These are phyloP conservation scores for Stegostoma tigrinum DNA, from an alignment of 2,113 vertebrate species.

Conservation along the genomic window DNA sequence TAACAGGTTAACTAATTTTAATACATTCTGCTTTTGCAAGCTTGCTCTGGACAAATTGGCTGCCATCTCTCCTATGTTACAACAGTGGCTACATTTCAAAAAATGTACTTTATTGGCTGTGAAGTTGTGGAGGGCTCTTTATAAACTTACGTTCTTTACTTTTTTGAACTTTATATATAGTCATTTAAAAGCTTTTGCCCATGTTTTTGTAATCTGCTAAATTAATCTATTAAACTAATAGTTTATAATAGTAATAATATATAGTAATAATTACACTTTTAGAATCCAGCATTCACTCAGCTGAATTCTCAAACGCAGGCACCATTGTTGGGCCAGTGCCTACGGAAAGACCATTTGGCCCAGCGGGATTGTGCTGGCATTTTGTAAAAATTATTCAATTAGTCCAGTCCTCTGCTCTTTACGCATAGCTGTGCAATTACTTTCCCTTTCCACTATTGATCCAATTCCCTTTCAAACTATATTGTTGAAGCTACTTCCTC, in stretches of 20 bases:
- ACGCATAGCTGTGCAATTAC: neutral
- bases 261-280: neutral
- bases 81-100: neutral
- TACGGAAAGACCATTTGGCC: neutral
- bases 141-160: neutral
- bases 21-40: neutral
- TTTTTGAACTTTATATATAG: neutral
- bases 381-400: neutral
- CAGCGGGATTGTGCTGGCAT: neutral
- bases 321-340: neutral
- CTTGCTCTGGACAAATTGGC: neutral
- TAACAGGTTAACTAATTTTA: neutral
- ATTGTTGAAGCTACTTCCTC: neutral
- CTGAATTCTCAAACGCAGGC: neutral
- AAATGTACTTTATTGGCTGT: neutral
- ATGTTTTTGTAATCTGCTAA: neutral
- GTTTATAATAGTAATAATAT: too few species aligned
- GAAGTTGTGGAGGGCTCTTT: neutral
- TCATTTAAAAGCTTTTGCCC: neutral
- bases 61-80: neutral
- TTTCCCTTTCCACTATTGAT: neutral
- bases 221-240: too few species aligned
- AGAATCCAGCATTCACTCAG: neutral
- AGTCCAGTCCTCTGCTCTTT: neutral
- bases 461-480: neutral